These are phyloP conservation scores for Herpetotheres cachinnans DNA, from an alignment of 2,113 vertebrate species.

Conservation along the genomic window DNA sequence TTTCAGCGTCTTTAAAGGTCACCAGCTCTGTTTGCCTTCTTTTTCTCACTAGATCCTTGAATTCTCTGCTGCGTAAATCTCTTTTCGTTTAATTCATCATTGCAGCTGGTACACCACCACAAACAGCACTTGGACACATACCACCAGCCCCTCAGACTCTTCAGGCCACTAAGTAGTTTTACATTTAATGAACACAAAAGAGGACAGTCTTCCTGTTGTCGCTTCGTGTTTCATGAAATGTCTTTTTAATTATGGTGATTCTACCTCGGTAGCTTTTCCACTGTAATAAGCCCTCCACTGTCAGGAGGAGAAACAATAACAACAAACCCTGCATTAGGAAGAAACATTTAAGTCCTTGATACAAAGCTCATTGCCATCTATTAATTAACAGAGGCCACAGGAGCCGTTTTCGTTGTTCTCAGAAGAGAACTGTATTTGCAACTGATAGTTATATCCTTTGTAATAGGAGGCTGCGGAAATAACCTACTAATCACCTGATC, in stretches of 20 bases:
- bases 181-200: neutral
- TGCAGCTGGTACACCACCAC: neutral
- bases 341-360: neutral
- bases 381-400: constrained; percentile 35
- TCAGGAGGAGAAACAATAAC: neutral
- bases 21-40: neutral
- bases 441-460: neutral
- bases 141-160: neutral
- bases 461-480: constrained; percentile 11
- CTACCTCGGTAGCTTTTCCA: neutral
- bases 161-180: neutral
- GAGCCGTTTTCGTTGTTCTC: neutral
- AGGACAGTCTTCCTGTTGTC: neutral
- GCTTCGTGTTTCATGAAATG: neutral
- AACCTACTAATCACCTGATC: constrained; percentile 5
- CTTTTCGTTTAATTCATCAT: neutral
- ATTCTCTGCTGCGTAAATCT: neutral
- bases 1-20: neutral
- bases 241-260: constrained; percentile 54
- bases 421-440: neutral
- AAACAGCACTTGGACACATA: neutral
- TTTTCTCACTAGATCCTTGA: neutral
- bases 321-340: neutral
- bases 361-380: neutral
- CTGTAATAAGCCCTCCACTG: neutral